Base-by-base conservation (phyloP, 2,113 vertebrate species). In the Suncus etruscus region DNA sequence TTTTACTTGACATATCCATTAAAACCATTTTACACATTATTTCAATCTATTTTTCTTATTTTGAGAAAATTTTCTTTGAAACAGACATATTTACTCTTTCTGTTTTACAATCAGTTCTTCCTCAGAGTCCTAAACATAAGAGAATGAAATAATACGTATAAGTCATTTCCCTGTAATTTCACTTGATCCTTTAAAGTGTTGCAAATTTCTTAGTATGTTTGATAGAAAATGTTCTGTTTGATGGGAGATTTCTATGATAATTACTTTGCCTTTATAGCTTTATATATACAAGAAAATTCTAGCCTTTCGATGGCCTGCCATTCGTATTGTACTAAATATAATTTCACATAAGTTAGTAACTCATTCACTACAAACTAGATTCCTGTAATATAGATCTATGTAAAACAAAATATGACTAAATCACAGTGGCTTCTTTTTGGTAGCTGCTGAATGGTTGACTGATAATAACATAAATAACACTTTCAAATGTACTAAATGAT, bases 11-110 rank as follows among this genome's bases (percentile, higher is more conserved):
- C 31, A 74, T 0, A 66, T 1, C 6, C 14, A 63, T 82, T 8
- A 81, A 48, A n/a, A 18, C 27, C 20, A 48, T 75, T 69, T 65
- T 24, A 78, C 31, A 68, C 4, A 29, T 78, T 68, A 25, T 89
- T 83, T 18, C 54, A 61, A 22, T 32, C 24, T 58, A 25, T 61
- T 75, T 91, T 86, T 79, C 1, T 76, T 74, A 87, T 50, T 12
- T 45, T 69, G 22, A 91, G 58, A 65, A 78, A 10, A 82, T 1
- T 31, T 80, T 87, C 68, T 91, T 78, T 87, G 54, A 90, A 95
- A 74, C 6, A 86, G 45, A 51, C 22, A 2, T 74, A 48, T 77
- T 50, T 90, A 69, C 14, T 73, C 8, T 51, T 75, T 84, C 39
- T 65, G 24, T 20, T 45, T 2, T 54, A 79, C 7, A 76, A 14